Evolutionary conservation across 1,140 invertebrate genomes (phyloP), one percentile per base, ranked within the genome.

Genomic region (Ladona fulva): DNA sequence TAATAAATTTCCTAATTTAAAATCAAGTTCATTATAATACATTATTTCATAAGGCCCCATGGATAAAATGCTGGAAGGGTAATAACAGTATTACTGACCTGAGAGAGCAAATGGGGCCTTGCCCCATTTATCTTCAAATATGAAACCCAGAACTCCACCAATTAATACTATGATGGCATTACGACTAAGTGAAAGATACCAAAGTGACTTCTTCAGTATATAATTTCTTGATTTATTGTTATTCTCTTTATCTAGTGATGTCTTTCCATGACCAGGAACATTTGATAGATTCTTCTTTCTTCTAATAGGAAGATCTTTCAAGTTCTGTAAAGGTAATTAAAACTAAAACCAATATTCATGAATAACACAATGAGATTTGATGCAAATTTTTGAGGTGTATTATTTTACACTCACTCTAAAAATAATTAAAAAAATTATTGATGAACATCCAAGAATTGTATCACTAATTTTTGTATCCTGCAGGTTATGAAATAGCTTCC

Each of bases 121-220:
- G 74, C 82, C 86, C 79, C 25, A 81, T 14, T 52, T 78, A 77
- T 83, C 75, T 76, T 82, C 80, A 75, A 78, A 81, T 12, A 44
- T 74, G 76, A 73, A 77, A n/a, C 12, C n/a, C 12, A 37, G 10
- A 10, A 16, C 12, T n/a, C 76, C 22, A n/a, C n/a, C 76, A 76
- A 89, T 84, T 11, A 93, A 83, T 1, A 96, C 92, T 8, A 93
- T 86, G 1, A 95, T 82, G 1, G 93, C 93, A 84, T 96, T 96
- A 73, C 94, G 86, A 1, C 90, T 87, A 24, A 92, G 93, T 0
- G 92, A 91, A 3, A 93, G 76, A 14, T 94, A 88, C 92, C 92
- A 94, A 22, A 94, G 83, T 16, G 85, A 80, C 75, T 88, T 89
- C 77, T 88, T 88, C 0, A 89, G 24, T 0, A 85, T 42, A 75